Base-by-base conservation (phyloP, 1,140 invertebrate species). In the Neodiprion pinetum region DNA sequence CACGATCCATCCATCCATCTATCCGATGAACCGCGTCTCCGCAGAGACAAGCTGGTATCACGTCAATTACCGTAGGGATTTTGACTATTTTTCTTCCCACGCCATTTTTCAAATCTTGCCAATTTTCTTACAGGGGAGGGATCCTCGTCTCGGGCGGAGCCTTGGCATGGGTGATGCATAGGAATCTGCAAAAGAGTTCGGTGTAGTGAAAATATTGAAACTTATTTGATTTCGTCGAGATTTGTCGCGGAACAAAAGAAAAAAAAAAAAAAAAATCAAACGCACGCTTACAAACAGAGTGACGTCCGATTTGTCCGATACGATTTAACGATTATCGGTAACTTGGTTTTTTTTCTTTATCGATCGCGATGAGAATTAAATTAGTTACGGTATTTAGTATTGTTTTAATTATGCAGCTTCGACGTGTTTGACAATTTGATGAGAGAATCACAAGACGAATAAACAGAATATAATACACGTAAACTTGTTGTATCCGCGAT, bases 81-180 rank as follows among this genome's bases (percentile, higher is more conserved):
- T 21, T 40, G 28, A 40, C 28, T 40, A 5, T 40, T 40, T 40
- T 5, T 40, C 28, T 40, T 40, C 28, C 12, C 17, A 14, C 61
- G 12, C 17, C 17, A 14, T 14, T 65, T 1, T 17, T 76, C 65
- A 11, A 72, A 48, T 72, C 40, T 28, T 50, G 14, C 11, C 9
- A 77, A 73, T 78, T 78, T 73, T 53, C 76, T 86, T 85, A 75
- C 83, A 90, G 88, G 88, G 82, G 88, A 71, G 80, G 88, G 9
- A 81, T 88, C 3, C 73, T 89, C n/a, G 74, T 88, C 9, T 87
- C 88, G 0, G 86, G 88, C 7, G 83, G 86, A 65, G 75, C 88
- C 61, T 73, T 88, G 66, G 70, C 89, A 67, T 83, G 81, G 70
- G 79, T 88, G 1, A 67, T 90, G 21, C 85, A 87, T 73, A 84